Percentiles rank a stretch among this genome's conserved stretches.
Conservation (phyloP, 2,113 vertebrate species). For the Naja naja region DNA sequence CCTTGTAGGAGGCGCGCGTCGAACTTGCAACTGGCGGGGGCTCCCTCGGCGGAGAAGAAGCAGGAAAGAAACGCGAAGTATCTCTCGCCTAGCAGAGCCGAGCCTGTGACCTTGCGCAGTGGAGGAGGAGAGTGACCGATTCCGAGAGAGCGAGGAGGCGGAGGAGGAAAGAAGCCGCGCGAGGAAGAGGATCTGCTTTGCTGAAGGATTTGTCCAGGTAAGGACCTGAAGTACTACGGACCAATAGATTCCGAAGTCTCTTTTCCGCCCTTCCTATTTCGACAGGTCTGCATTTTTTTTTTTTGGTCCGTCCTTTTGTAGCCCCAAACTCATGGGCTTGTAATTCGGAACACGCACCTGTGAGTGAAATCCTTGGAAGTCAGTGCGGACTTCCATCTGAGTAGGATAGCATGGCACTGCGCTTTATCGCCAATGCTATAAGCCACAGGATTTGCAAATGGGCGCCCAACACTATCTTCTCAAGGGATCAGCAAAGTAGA, state of each 20-base stretch:
- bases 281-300: fast-evolving
- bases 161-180: neutral
- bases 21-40: neutral
- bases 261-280: neutral
- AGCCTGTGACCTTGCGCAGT: neutral
- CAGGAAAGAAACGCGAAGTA: neutral
- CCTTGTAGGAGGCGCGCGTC: neutral
- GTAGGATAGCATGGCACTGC: neutral
- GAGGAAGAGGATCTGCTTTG: neutral
- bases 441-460: neutral
- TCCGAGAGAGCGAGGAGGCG: neutral
- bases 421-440: neutral
- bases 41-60: neutral
- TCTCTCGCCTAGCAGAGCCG: neutral
- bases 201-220: slow-evolving; percentile 7
- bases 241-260: neutral
- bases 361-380: too few relatives aligned
- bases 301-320: neutral
- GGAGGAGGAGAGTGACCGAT: too few relatives aligned
- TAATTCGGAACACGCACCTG: neutral
- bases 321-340: neutral
- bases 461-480: neutral
- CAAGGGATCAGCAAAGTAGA: neutral
- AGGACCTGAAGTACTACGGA: neutral
- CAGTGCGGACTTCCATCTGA: neutral